These are phyloP conservation scores for Odiellus spinosus DNA, from an alignment of 2,888 invertebrate species.

Conservation along the genomic window DNA sequence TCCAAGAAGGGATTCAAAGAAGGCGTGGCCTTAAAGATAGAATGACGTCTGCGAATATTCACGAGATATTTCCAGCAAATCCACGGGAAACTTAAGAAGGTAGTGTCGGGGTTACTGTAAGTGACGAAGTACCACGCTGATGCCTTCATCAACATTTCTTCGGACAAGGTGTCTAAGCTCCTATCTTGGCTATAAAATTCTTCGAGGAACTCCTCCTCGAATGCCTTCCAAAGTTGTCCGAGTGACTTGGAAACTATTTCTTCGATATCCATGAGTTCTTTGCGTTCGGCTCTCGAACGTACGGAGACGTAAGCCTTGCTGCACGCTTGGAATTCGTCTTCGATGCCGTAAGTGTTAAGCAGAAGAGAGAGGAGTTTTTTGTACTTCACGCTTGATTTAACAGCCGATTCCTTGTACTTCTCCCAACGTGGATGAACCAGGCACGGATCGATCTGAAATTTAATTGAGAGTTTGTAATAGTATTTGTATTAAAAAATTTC, in stretches of 20 bases:
- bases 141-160: slow-evolving; percentile 7
- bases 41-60: background rate
- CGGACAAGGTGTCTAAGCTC: too few relatives aligned
- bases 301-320: slow-evolving; percentile 11
- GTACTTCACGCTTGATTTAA: slow-evolving; percentile 9
- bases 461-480: background rate
- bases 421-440: slow-evolving; percentile 17
- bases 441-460: slow-evolving; percentile 9
- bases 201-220: slow-evolving; percentile 10
- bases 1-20: too few relatives aligned
- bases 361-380: slow-evolving; percentile 7
- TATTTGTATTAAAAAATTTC: background rate
- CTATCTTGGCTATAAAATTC: slow-evolving; percentile 5
- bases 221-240: slow-evolving; percentile 4
- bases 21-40: too few relatives aligned
- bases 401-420: slow-evolving; percentile 11
- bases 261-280: slow-evolving; percentile 11
- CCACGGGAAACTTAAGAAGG: slow-evolving; percentile 14
- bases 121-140: slow-evolving; percentile 15
- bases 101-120: slow-evolving; percentile 5
- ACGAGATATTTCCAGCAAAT: slow-evolving; percentile 8
- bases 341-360: slow-evolving; percentile 14
- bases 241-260: slow-evolving; percentile 7
- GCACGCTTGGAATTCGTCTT: slow-evolving; percentile 14
- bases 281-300: slow-evolving; percentile 10